Base-by-base conservation (phyloP, 2,797 vertebrate species). In the Melanotaenia parkinsoni region DNA sequence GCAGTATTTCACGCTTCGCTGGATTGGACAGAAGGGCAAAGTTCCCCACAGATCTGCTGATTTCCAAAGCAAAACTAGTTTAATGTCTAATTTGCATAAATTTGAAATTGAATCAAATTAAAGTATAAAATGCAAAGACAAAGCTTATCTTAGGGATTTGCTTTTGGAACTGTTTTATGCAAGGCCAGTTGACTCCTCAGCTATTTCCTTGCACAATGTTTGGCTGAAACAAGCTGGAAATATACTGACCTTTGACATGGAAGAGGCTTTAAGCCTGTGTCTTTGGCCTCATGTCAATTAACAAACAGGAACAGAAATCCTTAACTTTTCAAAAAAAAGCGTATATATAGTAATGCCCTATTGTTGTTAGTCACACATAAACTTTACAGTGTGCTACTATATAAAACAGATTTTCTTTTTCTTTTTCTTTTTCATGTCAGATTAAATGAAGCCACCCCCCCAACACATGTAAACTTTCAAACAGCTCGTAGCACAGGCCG, bases 1-100 rank as follows among this genome's bases (percentile, higher is more conserved):
- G 86, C 80, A 61, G 63, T 71, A 71, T 68, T 82, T 84, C 78
- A 75, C 40, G 63, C 74, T 76, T 75, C 80, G 79, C 67, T 37
- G 60, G 72, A 71, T 67, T 8, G n/a, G 74, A 85, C 70, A 61
- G 68, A 37, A 57, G 74, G 22, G 64, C 81, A 61, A 40, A 33
- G 59, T 76, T 32, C 33, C 37, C 68, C 14, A 47, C 12, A 83
- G 51, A 67, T 62, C 68, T 58, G 53, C 30, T 14, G 58, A 67
- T 67, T 67, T 74, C 53, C 64, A 26, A n/a, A 74, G 81, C 16
- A 60, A 69, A 82, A 67, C 51, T 24, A 63, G n/a, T 63, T 33
- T 70, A 43, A n/a, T 43, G 60, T 43, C 3, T 0, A 32, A 24
- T 54, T 62, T 5, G 28, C 11, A 30, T 35, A 40, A 58, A 56